Evolutionary conservation across 1,140 invertebrate genomes (phyloP).

Genomic region (Homalodisca vitripennis): DNA sequence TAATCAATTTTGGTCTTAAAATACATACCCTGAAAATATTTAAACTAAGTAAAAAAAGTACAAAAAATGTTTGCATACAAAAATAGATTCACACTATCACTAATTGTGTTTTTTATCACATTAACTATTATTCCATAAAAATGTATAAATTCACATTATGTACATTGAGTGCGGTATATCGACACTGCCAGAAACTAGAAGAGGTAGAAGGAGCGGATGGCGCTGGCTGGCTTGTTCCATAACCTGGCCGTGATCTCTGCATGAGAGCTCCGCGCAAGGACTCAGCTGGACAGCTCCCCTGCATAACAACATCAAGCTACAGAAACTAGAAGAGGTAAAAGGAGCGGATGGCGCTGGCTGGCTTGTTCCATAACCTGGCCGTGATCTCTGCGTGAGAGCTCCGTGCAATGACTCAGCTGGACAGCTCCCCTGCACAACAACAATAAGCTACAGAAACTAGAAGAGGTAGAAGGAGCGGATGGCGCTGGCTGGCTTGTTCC

Average conservation of each 20-base stretch:
- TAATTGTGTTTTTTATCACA: no score
- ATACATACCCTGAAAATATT: no score
- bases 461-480: slow-evolving; percentile 14
- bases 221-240: background rate
- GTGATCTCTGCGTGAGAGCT: background rate
- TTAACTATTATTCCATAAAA: no score
- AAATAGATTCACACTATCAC: no score
- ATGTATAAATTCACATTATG: no score
- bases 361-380: background rate
- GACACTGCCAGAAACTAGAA: background rate
- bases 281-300: slow-evolving; percentile 14
- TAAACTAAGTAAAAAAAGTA: no score
- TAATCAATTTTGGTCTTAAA: no score
- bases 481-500: slow-evolving; percentile 7
- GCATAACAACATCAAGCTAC: no score
- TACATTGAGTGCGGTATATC: no score
- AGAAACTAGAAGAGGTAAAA: background rate
- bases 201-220: slow-evolving; percentile 10
- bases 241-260: background rate
- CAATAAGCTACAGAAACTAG: background rate
- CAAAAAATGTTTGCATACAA: no score
- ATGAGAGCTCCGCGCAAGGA: background rate
- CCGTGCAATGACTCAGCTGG: slow-evolving; percentile 6
- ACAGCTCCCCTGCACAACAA: no score
- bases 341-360: background rate